Evolutionary conservation across 2,888 invertebrate species (phyloP).

Genomic region (Epiblema foenella): DNA sequence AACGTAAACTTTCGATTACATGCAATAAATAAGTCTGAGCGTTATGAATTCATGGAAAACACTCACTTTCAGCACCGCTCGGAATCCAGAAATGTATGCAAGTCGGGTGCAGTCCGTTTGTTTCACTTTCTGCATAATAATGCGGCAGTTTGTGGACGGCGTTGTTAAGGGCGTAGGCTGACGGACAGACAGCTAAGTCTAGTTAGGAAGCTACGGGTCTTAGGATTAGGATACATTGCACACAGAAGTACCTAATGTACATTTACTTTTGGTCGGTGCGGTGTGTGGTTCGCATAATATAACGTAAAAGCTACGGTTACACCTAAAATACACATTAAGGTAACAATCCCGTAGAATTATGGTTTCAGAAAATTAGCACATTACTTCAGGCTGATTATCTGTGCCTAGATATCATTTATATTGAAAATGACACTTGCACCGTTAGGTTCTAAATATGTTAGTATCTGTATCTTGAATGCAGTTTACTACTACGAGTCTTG

Average conservation of each 20-base stretch:
- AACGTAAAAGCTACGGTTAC: no score
- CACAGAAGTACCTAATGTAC: no score
- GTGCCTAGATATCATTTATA: not conserved
- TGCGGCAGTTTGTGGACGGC: slow-evolving; percentile 65
- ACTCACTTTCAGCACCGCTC: slow-evolving; percentile 60
- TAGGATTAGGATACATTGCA: not conserved
- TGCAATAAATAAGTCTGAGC: slow-evolving; percentile 21
- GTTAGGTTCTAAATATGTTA: not conserved
- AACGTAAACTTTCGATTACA: slow-evolving; percentile 24
- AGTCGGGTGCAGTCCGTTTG: slow-evolving; percentile 59
- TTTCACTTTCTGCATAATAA: slow-evolving; percentile 72
- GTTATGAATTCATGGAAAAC: slow-evolving; percentile 31
- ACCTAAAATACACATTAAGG: no score
- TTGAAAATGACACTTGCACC: not conserved
- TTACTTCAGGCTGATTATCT: no score
- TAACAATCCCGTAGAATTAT: no score
- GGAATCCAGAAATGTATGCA: slow-evolving; percentile 55
- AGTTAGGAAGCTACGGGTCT: not conserved
- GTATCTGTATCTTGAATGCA: not conserved
- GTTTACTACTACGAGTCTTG: not conserved
- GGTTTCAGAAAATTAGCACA: no score
- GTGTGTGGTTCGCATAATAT: no score
- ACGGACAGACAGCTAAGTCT: not conserved
- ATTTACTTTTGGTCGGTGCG: no score
- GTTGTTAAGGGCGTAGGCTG: slow-evolving; percentile 52